Conservation (phyloP, 2,797 vertebrate genomes). For the Anabas testudineus region DNA sequence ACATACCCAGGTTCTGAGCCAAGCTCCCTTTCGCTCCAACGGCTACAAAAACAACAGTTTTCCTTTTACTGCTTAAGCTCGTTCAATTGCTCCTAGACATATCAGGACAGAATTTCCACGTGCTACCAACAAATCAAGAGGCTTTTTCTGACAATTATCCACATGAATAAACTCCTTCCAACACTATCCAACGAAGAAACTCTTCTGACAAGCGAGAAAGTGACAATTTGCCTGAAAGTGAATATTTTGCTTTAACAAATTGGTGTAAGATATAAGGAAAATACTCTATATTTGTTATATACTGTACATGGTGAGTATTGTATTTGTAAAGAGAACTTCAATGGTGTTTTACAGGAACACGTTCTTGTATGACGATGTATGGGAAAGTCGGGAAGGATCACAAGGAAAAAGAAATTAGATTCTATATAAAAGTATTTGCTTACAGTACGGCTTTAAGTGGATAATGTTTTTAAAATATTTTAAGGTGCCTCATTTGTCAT, state of each 20-base stretch:
- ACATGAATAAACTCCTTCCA: no score
- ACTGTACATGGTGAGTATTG: slow-evolving; percentile 85
- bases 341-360: slow-evolving; percentile 80
- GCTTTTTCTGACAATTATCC: slow-evolving; percentile 52
- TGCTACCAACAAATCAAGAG: slow-evolving; percentile 57
- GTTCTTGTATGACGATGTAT: slow-evolving; percentile 74
- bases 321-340: slow-evolving; percentile 83
- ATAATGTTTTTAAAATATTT: slow-evolving; percentile 83
- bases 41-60: slow-evolving; percentile 26
- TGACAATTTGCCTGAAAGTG: slow-evolving; percentile 69
- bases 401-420: slow-evolving; percentile 79
- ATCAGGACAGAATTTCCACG: slow-evolving; percentile 46
- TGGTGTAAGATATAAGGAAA: slow-evolving; percentile 75
- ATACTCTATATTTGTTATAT: slow-evolving; percentile 85
- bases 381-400: slow-evolving; percentile 68
- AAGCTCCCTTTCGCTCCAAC: slow-evolving; percentile 40
- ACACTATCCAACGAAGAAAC: no score
- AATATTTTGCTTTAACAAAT: slow-evolving; percentile 74
- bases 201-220: slow-evolving; percentile 63
- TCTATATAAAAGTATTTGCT: slow-evolving; percentile 84
- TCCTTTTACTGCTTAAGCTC: slow-evolving; percentile 45
- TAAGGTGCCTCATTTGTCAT: slow-evolving; percentile 85
- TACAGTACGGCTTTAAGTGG: slow-evolving; percentile 83
- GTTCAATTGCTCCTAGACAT: slow-evolving; percentile 53
- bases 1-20: slow-evolving; percentile 38